phyloP scores from a whole-genome alignment of 2,797 vertebrate genomes.

The Neopelma chrysocephalum region DNA sequence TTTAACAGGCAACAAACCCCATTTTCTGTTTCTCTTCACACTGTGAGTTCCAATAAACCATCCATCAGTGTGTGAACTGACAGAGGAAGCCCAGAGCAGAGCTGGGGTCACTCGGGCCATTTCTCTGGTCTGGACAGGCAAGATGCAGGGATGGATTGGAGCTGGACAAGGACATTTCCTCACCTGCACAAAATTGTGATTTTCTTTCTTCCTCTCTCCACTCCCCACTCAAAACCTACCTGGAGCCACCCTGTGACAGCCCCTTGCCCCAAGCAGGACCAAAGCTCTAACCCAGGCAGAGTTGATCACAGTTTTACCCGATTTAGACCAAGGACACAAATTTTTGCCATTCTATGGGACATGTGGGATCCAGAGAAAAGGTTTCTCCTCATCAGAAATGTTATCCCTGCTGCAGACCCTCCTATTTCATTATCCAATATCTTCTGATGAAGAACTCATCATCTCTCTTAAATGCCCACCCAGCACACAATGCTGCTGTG shows the following conservation, averaged over 20 bases:
- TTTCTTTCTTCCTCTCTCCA: neutral
- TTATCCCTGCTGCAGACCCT: neutral
- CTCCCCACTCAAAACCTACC: neutral
- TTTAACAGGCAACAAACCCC: neutral
- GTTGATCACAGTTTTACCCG: neutral
- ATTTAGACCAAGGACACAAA: neutral
- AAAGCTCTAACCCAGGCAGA: neutral
- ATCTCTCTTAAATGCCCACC: neutral
- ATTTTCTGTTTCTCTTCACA: neutral
- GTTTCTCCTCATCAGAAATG: neutral
- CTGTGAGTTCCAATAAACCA: neutral
- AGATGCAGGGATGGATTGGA: neutral
- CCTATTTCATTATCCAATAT: neutral
- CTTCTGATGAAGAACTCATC: neutral
- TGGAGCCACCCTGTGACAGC: neutral
- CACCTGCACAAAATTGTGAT: neutral
- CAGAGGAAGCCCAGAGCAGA: neutral
- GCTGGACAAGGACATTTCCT: neutral
- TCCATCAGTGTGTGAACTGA: neutral
- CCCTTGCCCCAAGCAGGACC: neutral
- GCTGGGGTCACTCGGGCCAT: neutral
- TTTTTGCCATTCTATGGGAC: fast-evolving
- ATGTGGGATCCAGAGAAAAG: fast-evolving
- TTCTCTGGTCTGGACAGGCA: neutral
- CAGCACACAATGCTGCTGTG: fast-evolving